Base-by-base conservation (phyloP, 2,797 vertebrate genomes). In the Hirundo rustica region DNA sequence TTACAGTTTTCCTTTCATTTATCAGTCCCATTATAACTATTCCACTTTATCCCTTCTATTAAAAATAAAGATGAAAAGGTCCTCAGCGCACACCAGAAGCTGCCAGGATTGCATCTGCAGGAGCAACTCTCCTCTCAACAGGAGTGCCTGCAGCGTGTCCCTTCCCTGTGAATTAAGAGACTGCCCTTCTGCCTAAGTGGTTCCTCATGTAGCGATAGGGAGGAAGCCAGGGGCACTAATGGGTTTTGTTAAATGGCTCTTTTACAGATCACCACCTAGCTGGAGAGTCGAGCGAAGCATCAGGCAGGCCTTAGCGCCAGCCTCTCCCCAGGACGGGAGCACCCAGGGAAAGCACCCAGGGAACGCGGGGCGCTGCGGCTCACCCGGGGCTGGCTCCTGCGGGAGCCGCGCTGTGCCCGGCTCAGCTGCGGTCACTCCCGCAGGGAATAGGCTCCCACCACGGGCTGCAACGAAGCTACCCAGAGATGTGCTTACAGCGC, bases 1-100 rank as follows among this genome's bases (percentile, higher is more conserved):
- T 92, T 96, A 77, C 70, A 71, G 62, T 84, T 93, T 94, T 91
- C 87, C 79, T 92, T 94, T 94, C 54, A 79, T 91, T 92, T 94
- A 85, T 91, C 87, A 68, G 66, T 86, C 54, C 75, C 81, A 45
- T 92, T 93, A 91, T 92, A 92, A 88, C 53, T 58, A 58, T 65
- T 84, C 58, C 45, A 50, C 54, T 77, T 94, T 66, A 92, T 72
- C 48, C 55, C 18, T 89, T 89, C 76, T 58, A 50, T 85, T 92
- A 71, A 36, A 92, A 61, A 54, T 51, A 72, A 72, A 67, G 67
- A 80, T 81, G 55, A 94, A 94, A 89, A 48, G 32, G 44, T 77
- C 89, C 62, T 72, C 55, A 15, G 45, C 55, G 51, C 44, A 47
- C 47, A 58, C 42, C 87, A 86, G 44, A 81, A 66, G 72, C 75